Conservation (phyloP, 2,888 invertebrate species). For the Bimastos eiseni region DNA sequence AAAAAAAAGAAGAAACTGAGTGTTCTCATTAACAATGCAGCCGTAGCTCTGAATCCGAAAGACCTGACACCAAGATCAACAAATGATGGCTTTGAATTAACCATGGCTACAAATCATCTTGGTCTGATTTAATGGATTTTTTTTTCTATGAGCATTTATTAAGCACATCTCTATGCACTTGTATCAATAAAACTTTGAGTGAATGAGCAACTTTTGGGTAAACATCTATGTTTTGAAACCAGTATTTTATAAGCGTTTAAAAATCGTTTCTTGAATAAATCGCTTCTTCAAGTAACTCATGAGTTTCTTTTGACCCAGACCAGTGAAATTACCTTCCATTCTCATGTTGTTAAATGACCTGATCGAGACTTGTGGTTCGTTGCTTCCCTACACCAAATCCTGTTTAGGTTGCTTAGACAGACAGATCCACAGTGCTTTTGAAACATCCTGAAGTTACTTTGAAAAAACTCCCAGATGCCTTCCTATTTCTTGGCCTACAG, state of each 20-base stretch:
- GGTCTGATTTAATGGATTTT: constrained; percentile 39
- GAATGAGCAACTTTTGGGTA: too few species aligned
- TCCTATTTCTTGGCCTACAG: too few species aligned
- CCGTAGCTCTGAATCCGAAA: constrained; percentile 39
- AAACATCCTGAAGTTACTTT: too few species aligned
- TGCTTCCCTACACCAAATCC: neutral
- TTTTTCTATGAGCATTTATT: neutral
- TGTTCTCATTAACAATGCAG: constrained; percentile 46
- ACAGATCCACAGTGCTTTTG: too few species aligned
- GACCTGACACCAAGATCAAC: constrained; percentile 42
- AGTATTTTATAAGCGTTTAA: too few species aligned
- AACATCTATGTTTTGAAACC: too few species aligned
- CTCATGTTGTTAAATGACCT: neutral
- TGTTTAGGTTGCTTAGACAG: too few species aligned
- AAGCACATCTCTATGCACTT: neutral
- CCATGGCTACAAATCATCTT: constrained; percentile 47
- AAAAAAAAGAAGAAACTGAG: constrained; percentile 44
- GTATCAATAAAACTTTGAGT: neutral
- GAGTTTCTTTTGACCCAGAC: too few species aligned
- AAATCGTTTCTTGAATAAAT: too few species aligned
- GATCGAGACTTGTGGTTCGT: neutral
- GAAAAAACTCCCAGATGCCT: too few species aligned
- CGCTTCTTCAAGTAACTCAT: too few species aligned
- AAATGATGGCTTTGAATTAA: constrained; percentile 43
- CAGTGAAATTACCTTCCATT: too few species aligned